Evolutionary conservation across 2,797 vertebrate species (phyloP).

Genomic region (Poecilia gillii): DNA sequence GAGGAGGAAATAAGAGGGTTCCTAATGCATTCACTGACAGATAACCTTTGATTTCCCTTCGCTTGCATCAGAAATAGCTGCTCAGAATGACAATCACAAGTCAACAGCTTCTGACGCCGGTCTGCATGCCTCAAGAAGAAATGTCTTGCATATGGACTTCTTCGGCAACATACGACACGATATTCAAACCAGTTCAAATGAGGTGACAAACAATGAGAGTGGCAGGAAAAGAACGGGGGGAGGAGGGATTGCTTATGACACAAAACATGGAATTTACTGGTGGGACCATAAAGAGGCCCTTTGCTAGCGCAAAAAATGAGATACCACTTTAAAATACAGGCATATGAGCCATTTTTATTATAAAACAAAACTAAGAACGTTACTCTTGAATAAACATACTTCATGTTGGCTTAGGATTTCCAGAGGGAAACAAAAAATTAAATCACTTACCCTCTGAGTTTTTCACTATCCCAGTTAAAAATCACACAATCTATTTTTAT

Average conservation of each 20-base stretch:
- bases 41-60: conserved; percentile 76
- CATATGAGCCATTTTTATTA: background rate
- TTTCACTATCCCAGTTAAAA: background rate
- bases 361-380: background rate
- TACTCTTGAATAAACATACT: background rate
- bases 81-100: conserved; percentile 71
- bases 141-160: conserved; percentile 26
- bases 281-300: background rate
- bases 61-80: conserved; percentile 72
- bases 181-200: conserved; percentile 21
- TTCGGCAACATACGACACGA: conserved; percentile 9
- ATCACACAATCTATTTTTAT: background rate
- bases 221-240: conserved; percentile 17
- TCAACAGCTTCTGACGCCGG: conserved; percentile 63
- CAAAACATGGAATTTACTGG: conserved; percentile 16
- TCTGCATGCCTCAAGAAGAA: conserved; percentile 21
- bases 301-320: background rate
- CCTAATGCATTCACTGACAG: conserved; percentile 64
- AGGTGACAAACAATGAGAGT: conserved; percentile 23
- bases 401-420: background rate
- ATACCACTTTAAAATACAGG: background rate
- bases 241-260: background rate
- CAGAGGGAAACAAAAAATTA: background rate
- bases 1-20: conserved; percentile 68
- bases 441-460: background rate